These are phyloP conservation scores for Delphinus delphis DNA, from an alignment of 2,113 vertebrate genomes.

Conservation along the genomic window DNA sequence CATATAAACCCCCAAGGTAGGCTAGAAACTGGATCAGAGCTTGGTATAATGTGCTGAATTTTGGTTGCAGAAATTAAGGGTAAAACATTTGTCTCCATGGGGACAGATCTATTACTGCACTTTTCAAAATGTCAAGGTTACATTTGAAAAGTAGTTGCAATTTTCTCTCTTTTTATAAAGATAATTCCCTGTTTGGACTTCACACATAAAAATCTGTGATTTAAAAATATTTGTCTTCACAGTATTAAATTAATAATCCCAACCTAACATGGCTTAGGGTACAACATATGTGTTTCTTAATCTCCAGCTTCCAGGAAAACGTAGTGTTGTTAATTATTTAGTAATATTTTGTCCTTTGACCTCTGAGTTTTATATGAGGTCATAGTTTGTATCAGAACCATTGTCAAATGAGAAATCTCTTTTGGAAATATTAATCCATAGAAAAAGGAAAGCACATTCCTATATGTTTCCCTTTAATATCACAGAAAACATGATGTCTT, in stretches of 20 bases:
- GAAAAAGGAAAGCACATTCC: not conserved
- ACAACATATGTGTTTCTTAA: not conserved
- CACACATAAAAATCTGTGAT: slow-evolving; percentile 67
- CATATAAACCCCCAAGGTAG: not conserved
- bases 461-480: not conserved
- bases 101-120: slow-evolving; percentile 72
- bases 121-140: slow-evolving; percentile 76
- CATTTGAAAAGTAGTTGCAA: slow-evolving; percentile 73
- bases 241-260: slow-evolving; percentile 15
- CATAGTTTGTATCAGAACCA: not conserved
- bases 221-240: slow-evolving; percentile 59
- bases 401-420: not conserved
- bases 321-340: not conserved
- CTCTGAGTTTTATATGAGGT: not conserved
- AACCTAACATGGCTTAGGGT: slow-evolving; percentile 7
- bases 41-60: slow-evolving; percentile 60
- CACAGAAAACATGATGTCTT: not conserved
- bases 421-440: not conserved
- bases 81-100: slow-evolving; percentile 77
- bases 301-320: not conserved
- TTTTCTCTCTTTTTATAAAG: slow-evolving; percentile 75
- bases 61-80: slow-evolving; percentile 60
- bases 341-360: not conserved
- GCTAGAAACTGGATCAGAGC: not conserved
- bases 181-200: slow-evolving; percentile 74